Evolutionary conservation across 1,140 invertebrate species (phyloP).

Genomic region (Glomeris maerens): DNA sequence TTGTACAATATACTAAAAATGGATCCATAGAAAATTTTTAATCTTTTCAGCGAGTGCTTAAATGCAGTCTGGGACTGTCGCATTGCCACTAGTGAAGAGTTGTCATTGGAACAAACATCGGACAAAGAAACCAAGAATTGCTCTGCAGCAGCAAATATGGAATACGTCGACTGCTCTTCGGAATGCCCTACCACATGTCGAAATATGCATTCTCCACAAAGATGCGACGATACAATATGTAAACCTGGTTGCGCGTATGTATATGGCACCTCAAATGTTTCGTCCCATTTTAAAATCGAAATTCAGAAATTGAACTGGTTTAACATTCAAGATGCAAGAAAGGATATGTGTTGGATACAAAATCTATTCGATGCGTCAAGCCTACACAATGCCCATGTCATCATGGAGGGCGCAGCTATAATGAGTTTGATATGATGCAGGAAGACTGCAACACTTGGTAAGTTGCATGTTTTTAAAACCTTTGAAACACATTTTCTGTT

Average conservation of each 20-base stretch:
- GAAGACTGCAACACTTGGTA: conserved; percentile 72
- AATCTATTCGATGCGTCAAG: conserved; percentile 49
- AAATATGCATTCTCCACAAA: conserved; percentile 51
- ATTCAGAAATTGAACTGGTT: neutral
- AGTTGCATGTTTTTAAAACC: too few species aligned
- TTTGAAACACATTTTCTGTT: too few species aligned
- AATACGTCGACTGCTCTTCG: conserved; percentile 55
- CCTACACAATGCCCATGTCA: conserved; percentile 66
- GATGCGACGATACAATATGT: conserved; percentile 41
- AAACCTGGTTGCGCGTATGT: conserved; percentile 50
- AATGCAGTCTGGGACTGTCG: conserved; percentile 58
- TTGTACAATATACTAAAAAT: too few species aligned
- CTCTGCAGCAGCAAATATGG: conserved; percentile 41
- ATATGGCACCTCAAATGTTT: too few species aligned
- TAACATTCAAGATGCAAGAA: conserved; percentile 39
- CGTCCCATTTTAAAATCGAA: too few species aligned
- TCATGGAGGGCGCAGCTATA: conserved; percentile 66
- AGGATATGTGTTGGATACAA: conserved; percentile 54
- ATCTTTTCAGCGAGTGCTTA: conserved; percentile 51
- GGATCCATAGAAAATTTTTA: too few species aligned
- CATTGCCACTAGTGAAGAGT: conserved; percentile 44
- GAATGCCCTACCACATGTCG: conserved; percentile 61
- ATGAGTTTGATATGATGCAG: conserved; percentile 54
- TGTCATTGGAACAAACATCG: conserved; percentile 43
- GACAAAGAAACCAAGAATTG: conserved; percentile 32